Evolutionary conservation across 2,113 vertebrate species (phyloP).

Genomic region (Austrofundulus limnaeus): DNA sequence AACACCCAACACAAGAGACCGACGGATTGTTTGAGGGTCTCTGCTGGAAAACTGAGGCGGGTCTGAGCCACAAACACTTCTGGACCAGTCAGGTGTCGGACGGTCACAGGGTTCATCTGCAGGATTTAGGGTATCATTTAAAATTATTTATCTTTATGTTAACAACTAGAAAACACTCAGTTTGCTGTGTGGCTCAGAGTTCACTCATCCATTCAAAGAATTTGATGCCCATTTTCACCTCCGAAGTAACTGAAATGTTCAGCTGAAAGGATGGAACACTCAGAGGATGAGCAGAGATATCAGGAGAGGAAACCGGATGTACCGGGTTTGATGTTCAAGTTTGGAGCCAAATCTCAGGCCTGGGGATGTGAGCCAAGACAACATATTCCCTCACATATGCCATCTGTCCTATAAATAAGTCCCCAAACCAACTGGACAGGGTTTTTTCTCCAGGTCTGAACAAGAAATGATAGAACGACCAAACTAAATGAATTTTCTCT

Average conservation of each 20-base stretch:
- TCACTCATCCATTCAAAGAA: too few species aligned
- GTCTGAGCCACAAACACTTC: slow-evolving; percentile 5
- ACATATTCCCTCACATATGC: slow-evolving; percentile 30
- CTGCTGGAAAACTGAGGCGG: slow-evolving; percentile 35
- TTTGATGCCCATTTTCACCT: neutral
- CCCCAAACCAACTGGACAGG: slow-evolving; percentile 3
- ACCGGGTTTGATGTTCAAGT: slow-evolving; percentile 29
- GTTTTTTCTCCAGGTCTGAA: neutral
- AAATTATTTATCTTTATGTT: neutral
- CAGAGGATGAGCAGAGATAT: slow-evolving; percentile 3
- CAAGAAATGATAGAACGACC: neutral
- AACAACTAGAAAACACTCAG: neutral
- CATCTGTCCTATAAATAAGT: slow-evolving; percentile 41
- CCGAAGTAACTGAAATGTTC: neutral
- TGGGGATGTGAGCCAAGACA: slow-evolving; percentile 28
- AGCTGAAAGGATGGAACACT: slow-evolving; percentile 10
- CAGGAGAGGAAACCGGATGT: slow-evolving; percentile 12
- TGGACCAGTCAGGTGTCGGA: slow-evolving; percentile 3
- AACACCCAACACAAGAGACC: neutral
- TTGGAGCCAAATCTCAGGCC: slow-evolving; percentile 19
- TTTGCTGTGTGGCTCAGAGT: slow-evolving; percentile 1
- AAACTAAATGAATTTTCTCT: neutral
- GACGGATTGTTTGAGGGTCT: slow-evolving; percentile 31
- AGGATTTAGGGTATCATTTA: neutral
- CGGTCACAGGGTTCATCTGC: neutral